These are phyloP conservation scores for Aramus guarauna DNA, from an alignment of 2,113 vertebrate genomes.

Conservation along the genomic window DNA sequence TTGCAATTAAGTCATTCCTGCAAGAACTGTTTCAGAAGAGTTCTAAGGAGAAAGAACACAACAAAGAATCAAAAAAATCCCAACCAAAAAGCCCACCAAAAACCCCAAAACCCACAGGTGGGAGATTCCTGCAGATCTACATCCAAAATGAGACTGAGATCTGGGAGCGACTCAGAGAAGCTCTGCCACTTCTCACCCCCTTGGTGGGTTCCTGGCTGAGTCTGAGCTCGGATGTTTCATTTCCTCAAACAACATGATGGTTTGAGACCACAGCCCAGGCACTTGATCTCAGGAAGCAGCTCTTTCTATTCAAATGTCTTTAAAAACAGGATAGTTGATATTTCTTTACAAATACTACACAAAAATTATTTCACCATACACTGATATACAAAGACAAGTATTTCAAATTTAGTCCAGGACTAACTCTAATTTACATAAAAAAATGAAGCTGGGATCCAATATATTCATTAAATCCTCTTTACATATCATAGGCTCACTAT, in stretches of 20 bases:
- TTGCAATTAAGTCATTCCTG: background rate
- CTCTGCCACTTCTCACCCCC: too few species aligned
- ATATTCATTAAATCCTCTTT: background rate
- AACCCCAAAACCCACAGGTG: too few species aligned
- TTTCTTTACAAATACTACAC: background rate
- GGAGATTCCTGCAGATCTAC: background rate
- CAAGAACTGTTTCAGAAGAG: background rate
- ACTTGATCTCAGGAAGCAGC: background rate
- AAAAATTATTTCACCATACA: background rate
- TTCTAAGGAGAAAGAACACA: background rate
- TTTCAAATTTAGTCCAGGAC: background rate
- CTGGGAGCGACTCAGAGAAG: background rate
- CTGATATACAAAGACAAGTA: background rate
- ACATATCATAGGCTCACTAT: accelerated
- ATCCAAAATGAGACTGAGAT: background rate
- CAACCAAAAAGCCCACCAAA: background rate
- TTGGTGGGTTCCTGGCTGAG: background rate
- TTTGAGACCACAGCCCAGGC: background rate
- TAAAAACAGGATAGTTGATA: background rate
- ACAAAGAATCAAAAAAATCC: background rate
- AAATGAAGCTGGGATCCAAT: background rate
- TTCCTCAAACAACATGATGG: background rate
- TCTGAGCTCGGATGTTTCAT: background rate
- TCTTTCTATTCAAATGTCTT: background rate
- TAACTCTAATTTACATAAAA: background rate